phyloP scores from a whole-genome alignment of 2,113 vertebrate species.

The Eulacestoma nigropectus region DNA sequence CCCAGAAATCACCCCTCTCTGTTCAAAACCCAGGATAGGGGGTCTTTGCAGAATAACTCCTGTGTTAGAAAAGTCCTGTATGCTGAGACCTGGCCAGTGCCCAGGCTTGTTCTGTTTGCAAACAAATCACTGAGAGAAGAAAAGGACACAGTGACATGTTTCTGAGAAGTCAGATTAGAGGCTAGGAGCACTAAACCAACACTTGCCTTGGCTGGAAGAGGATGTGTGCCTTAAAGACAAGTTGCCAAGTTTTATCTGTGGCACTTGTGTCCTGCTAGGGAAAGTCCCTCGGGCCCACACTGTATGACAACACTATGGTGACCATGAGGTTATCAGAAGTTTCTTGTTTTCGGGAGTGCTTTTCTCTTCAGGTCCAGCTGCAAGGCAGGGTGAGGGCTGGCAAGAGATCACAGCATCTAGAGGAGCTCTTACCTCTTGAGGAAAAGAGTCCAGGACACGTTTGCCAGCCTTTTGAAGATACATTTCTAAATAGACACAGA shows the following conservation, averaged over 20 bases:
- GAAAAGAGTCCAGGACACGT: accelerated
- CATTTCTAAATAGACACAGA: background rate
- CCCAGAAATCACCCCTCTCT: background rate
- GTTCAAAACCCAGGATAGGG: background rate
- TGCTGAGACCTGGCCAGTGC: background rate
- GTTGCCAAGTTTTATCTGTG: background rate
- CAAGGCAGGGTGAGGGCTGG: background rate
- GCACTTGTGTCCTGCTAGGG: background rate
- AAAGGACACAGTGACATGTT: background rate
- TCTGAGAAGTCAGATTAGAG: background rate
- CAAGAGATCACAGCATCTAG: background rate
- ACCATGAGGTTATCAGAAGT: background rate
- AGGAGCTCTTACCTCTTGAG: background rate
- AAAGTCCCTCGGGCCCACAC: background rate
- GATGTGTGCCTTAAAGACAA: background rate
- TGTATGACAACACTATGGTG: background rate
- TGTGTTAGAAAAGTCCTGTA: background rate
- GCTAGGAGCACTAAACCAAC: background rate
- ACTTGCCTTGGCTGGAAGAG: background rate
- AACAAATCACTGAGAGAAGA: background rate
- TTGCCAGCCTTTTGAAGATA: background rate
- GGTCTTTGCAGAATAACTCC: background rate
- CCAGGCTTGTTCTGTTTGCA: background rate
- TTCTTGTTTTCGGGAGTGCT: background rate
- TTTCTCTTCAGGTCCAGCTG: background rate